phyloP scores from a whole-genome alignment of 2,888 invertebrate genomes.

The Prosapia bicincta region DNA sequence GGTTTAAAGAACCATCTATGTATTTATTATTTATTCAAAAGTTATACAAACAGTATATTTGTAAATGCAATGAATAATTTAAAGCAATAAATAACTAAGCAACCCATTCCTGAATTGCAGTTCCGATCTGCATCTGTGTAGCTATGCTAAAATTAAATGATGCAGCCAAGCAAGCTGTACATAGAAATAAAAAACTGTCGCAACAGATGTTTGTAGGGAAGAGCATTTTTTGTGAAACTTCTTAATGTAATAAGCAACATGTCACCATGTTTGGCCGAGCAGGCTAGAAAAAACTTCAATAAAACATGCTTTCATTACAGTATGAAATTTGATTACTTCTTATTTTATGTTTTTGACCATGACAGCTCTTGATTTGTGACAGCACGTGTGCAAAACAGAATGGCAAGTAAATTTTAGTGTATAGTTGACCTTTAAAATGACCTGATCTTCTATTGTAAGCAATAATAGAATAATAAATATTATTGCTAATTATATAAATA shows the following conservation, averaged over 20 bases:
- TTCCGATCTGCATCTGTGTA: neutral
- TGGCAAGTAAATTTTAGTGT: too few species aligned
- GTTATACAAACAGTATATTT: too few species aligned
- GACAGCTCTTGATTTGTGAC: neutral
- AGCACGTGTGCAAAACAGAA: neutral
- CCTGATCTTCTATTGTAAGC: too few species aligned
- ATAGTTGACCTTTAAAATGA: too few species aligned
- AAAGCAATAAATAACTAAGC: too few species aligned
- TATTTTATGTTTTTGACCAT: neutral
- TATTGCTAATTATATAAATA: too few species aligned
- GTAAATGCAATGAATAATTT: too few species aligned
- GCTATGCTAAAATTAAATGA: neutral
- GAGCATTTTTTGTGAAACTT: neutral
- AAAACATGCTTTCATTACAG: neutral
- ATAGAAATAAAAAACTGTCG: neutral
- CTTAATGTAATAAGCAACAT: neutral
- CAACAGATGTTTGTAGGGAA: neutral
- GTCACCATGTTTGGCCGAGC: neutral
- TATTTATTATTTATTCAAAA: too few species aligned
- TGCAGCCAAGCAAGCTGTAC: neutral
- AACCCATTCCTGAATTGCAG: neutral
- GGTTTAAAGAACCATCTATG: too few species aligned
- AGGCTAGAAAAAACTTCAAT: neutral
- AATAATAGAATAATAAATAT: too few species aligned
- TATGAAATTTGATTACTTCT: conserved; percentile 2